A percentile compares a stretch with the other conserved stretches of the same genome.
phyloP scores from a whole-genome alignment of 2,113 vertebrate genomes.

The Raphicerus campestris region DNA sequence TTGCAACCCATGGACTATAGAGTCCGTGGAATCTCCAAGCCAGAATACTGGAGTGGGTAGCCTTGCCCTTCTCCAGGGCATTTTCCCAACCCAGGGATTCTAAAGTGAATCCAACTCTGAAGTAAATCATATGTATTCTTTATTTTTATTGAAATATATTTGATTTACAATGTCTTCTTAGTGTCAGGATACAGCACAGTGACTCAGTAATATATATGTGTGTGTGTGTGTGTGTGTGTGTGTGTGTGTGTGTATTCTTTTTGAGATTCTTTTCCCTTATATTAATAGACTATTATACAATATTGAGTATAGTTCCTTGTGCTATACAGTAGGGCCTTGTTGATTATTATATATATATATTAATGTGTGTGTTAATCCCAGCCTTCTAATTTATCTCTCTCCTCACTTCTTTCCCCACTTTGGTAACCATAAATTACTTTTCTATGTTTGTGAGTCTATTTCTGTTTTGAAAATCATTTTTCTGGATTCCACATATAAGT shows the following conservation, averaged over 20 bases:
- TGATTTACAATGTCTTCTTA: background rate
- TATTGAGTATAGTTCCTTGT: background rate
- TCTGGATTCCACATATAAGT: background rate
- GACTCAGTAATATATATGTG: background rate
- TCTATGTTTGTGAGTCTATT: background rate
- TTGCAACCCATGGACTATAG: background rate
- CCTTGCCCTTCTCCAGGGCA: background rate
- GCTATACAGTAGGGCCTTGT: background rate
- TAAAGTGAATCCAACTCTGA: background rate
- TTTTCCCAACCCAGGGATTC: background rate
- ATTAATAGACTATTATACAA: background rate
- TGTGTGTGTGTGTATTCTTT: background rate
- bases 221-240: rapidly evolving
- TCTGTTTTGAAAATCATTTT: background rate
- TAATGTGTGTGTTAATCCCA: background rate
- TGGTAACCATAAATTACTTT: background rate
- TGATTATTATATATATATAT: background rate
- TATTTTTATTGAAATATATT: background rate
- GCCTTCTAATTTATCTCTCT: background rate
- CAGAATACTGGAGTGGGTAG: background rate
- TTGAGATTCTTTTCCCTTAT: background rate
- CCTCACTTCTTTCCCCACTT: background rate
- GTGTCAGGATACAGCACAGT: background rate
- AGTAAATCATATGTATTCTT: background rate
- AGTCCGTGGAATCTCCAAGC: background rate